Conservation (phyloP, 2,797 vertebrate species). For the Tolypeutes matacus region DNA sequence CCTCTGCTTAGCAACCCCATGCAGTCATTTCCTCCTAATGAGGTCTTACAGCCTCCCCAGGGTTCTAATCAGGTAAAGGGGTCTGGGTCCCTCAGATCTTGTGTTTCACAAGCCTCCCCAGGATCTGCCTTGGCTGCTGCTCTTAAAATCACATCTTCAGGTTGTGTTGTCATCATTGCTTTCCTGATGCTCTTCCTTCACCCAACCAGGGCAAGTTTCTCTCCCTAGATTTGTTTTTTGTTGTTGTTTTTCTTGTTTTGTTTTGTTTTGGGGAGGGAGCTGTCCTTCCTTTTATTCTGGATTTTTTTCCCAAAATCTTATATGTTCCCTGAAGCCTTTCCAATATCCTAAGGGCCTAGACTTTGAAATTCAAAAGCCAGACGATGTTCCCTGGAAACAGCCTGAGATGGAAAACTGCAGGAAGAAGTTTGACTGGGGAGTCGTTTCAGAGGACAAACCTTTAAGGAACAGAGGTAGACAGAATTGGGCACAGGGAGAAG, state of each 20-base stretch:
- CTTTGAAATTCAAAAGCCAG: not conserved
- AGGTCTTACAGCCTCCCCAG: too few relatives aligned
- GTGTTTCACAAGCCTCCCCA: too few relatives aligned
- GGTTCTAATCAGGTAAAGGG: too few relatives aligned
- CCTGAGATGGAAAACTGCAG: not conserved
- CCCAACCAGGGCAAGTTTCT: not conserved
- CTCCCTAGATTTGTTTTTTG: not conserved
- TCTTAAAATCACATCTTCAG: too few relatives aligned
- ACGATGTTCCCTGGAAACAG: not conserved
- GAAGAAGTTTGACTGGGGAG: accelerated
- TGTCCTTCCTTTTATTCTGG: not conserved
- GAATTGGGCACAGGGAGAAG: not conserved
- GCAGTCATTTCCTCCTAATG: too few relatives aligned
- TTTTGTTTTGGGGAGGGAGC: not conserved
- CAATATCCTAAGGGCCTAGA: not conserved
- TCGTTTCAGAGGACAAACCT: not conserved
- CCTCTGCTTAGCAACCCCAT: too few relatives aligned
- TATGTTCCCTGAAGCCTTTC: not conserved
- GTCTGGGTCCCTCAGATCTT: too few relatives aligned
- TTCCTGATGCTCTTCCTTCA: too few relatives aligned
- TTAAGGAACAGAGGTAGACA: too few relatives aligned
- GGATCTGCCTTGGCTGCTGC: too few relatives aligned
- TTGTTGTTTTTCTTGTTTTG: too few relatives aligned
- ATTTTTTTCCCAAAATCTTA: accelerated
- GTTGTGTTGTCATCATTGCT: too few relatives aligned